These are phyloP conservation scores for Propithecus perrieri DNA, from an alignment of 2,797 vertebrate species.

Conservation along the genomic window DNA sequence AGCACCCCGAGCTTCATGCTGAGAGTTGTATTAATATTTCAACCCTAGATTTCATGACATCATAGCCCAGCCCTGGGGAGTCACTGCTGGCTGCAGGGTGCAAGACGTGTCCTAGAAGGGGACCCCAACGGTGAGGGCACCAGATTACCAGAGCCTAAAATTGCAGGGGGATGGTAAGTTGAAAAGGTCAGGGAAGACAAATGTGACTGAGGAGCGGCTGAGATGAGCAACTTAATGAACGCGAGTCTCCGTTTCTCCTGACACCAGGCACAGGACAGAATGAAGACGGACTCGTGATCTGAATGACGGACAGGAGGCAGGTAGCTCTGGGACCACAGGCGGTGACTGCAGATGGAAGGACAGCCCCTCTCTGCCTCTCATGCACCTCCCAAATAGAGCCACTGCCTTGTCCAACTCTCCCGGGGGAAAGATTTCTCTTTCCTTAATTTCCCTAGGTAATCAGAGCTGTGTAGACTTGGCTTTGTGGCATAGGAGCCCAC, in stretches of 20 bases:
- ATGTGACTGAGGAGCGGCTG: not conserved
- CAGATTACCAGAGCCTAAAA: not conserved
- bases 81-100: not conserved
- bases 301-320: not conserved
- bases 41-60: not conserved
- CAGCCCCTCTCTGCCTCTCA: not conserved
- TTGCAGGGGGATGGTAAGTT: no score
- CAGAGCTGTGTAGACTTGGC: not conserved
- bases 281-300: not conserved
- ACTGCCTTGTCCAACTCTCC: not conserved
- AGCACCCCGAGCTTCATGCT: not conserved
- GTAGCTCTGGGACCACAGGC: not conserved
- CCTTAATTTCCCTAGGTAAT: not conserved
- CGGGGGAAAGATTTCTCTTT: not conserved
- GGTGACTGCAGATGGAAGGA: not conserved
- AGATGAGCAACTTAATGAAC: not conserved
- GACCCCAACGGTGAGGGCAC: not conserved
- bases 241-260: not conserved
- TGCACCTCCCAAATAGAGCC: not conserved
- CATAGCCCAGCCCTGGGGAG: not conserved
- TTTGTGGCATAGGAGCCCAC: not conserved
- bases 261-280: not conserved
- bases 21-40: fast-evolving
- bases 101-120: not conserved
- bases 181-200: not conserved